These are phyloP conservation scores for Sylvicola cinctus DNA, from an alignment of 2,888 invertebrate species.

Conservation along the genomic window DNA sequence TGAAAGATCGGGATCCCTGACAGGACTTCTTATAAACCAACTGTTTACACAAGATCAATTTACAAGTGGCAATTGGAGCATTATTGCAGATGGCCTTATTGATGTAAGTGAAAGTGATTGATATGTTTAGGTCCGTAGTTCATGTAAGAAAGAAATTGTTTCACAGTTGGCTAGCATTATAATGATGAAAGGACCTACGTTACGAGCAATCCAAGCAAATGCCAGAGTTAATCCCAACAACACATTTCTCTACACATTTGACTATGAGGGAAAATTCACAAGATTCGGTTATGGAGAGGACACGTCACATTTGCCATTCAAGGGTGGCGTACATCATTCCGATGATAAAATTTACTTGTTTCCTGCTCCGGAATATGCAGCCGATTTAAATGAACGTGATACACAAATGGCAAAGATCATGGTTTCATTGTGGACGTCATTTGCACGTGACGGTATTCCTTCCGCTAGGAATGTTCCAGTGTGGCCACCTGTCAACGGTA, in stretches of 20 bases:
- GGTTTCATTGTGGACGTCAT: slow-evolving; percentile 26
- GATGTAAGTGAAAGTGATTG: background rate
- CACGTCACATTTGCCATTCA: slow-evolving; percentile 25
- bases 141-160: slow-evolving; percentile 5
- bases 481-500: slow-evolving; percentile 20
- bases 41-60: background rate
- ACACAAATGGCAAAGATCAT: slow-evolving; percentile 24
- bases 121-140: slow-evolving; percentile 8
- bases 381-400: slow-evolving; percentile 18
- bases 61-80: background rate
- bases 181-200: slow-evolving; percentile 26
- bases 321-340: slow-evolving; percentile 33
- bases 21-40: background rate
- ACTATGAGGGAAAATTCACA: slow-evolving; percentile 30
- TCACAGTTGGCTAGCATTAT: slow-evolving; percentile 28
- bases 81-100: background rate
- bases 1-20: background rate
- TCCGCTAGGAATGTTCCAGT: slow-evolving; percentile 11
- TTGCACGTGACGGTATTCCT: slow-evolving; percentile 20
- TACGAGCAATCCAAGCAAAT: slow-evolving; percentile 22
- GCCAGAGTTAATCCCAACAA: slow-evolving; percentile 14
- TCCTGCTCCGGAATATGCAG: slow-evolving; percentile 20
- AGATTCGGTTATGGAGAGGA: slow-evolving; percentile 24
- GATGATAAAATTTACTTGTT: slow-evolving; percentile 39
- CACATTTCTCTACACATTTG: slow-evolving; percentile 29